Evolutionary conservation across 2,888 invertebrate species (phyloP), one percentile per base, ranked within the genome.

Genomic region (Chymomyza amoena): DNA sequence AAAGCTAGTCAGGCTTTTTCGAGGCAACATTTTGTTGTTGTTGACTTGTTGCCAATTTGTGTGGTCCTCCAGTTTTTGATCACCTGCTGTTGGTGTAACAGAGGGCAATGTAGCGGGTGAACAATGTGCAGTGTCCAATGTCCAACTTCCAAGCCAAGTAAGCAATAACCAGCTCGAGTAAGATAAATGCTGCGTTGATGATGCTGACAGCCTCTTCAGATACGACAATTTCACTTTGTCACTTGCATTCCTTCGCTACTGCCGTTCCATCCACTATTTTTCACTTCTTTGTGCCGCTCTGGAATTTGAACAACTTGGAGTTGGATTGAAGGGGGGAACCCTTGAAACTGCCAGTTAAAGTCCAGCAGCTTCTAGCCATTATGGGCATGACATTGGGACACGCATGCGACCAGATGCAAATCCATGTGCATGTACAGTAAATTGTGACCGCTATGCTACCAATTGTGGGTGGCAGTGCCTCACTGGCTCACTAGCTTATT

Each of bases 151-250:
- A 51, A 5, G 5, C 15, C 15, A 51, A 51, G 15, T 51, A 51
- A 16, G 10, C 20, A 57, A 6, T 5, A 25, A 13, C 10, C 4
- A 57, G 57, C 57, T 13, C 39, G 39, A 7, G 61, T 69, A 87
- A 87, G 88, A 85, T 86, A 85, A 85, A 85, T 87, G 88, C 84
- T 25, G 68, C 84, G 69, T 84, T 85, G 84, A 85, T 85, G 84
- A 85, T 86, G 88, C 88, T 87, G 84, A 85, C 84, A 85, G 77
- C 70, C 74, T 57, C 20, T 18, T 0, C 56, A 18, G 69, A 72
- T 78, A 72, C 61, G 61, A 78, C 75, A 78, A 81, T 81, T 81
- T 81, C 78, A 78, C 77, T 80, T 81, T 81, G 83, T 70, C 76
- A 84, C 69, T 70, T 32, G 28, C 18, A 18, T 18, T 16, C 59